These are phyloP conservation scores for Caenorhabditis macrosperma DNA, from an alignment of 2,888 invertebrate genomes.

Conservation along the genomic window DNA sequence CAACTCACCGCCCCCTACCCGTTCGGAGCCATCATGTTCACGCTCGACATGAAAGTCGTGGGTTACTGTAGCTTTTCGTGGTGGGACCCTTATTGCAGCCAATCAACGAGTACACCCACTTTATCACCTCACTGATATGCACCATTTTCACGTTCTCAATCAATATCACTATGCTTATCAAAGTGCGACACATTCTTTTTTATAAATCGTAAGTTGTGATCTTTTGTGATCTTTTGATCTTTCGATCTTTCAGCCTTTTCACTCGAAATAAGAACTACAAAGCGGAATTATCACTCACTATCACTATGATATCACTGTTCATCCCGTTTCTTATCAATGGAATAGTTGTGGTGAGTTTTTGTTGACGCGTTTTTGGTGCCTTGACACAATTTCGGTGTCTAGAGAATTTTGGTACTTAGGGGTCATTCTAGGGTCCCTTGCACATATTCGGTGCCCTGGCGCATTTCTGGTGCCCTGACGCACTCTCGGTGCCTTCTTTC, in stretches of 20 bases:
- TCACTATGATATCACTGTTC: constrained; percentile 46
- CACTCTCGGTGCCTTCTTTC: not conserved
- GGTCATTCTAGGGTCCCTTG: no score
- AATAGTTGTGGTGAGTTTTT: constrained; percentile 24
- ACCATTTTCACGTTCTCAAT: constrained; percentile 35
- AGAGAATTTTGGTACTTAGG: no score
- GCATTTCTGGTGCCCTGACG: no score
- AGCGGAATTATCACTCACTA: constrained; percentile 31
- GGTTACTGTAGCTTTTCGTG: not conserved
- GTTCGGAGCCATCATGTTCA: constrained; percentile 28
- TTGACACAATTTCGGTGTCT: no score
- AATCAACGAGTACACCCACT: constrained; percentile 44
- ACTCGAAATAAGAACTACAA: constrained; percentile 40
- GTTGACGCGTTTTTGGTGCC: not conserved
- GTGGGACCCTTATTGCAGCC: no score
- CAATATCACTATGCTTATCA: constrained; percentile 37
- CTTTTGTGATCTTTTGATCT: not conserved
- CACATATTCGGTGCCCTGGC: no score
- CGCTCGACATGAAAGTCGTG: constrained; percentile 25
- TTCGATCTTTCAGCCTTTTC: not conserved
- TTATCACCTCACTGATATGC: constrained; percentile 24
- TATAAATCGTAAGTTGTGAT: constrained; percentile 26
- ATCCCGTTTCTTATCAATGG: constrained; percentile 44
- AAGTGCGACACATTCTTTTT: constrained; percentile 38
- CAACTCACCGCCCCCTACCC: constrained; percentile 30